A percentile compares a stretch with the other conserved stretches of the same genome.
phyloP scores from a whole-genome alignment of 2,797 vertebrate genomes.

The Leucoraja ocellata region DNA sequence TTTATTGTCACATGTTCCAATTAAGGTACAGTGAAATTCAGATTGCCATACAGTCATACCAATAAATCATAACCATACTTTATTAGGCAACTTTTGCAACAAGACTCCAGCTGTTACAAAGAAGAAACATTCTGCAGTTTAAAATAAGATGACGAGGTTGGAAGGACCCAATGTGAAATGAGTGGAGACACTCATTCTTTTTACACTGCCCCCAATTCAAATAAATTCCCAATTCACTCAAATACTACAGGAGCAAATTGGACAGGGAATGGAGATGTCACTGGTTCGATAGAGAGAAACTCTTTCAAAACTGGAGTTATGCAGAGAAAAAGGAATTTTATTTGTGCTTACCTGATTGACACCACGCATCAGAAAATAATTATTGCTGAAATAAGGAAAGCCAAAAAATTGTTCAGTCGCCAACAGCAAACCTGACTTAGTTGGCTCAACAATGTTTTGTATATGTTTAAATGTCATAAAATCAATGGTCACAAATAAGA shows the following conservation, averaged over 20 bases:
- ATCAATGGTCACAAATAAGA: not conserved
- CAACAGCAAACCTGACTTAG: not conserved
- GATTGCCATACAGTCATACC: too few relatives aligned
- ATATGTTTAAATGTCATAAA: not conserved
- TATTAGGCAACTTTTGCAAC: too few relatives aligned
- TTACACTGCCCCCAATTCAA: not conserved
- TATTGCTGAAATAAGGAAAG: not conserved
- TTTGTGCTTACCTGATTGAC: not conserved
- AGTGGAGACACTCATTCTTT: not conserved
- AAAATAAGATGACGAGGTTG: not conserved
- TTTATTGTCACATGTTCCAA: too few relatives aligned
- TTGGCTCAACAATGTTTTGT: not conserved
- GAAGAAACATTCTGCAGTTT: not conserved
- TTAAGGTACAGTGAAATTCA: too few relatives aligned
- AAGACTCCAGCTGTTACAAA: too few relatives aligned
- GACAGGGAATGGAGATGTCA: not conserved
- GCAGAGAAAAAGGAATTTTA: not conserved
- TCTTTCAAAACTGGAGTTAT: not conserved
- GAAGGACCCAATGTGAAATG: not conserved
- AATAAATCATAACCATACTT: too few relatives aligned
- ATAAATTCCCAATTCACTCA: not conserved
- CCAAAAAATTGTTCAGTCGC: not conserved
- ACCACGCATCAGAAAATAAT: not conserved
- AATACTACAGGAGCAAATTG: not conserved
- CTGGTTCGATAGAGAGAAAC: not conserved